These are phyloP conservation scores for Cladorhizidae sp. DNA, from an alignment of 37 sponge, comb jelly and placozoan genomes.

Conservation along the genomic window DNA sequence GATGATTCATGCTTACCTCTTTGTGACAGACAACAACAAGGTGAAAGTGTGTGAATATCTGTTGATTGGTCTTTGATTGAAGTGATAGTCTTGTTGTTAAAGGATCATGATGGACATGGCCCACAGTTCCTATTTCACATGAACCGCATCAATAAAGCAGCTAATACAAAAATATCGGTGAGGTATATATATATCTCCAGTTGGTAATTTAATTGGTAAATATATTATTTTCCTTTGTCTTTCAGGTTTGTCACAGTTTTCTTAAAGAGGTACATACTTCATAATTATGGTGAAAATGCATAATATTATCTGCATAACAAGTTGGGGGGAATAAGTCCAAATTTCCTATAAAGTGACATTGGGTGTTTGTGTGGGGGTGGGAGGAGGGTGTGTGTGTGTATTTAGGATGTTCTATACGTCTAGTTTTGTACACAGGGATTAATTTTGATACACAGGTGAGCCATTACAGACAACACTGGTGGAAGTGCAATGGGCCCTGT, in stretches of 20 bases:
- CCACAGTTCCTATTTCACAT: conserved; percentile 91
- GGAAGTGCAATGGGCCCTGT: conserved; percentile 96
- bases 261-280: conserved; percentile 85
- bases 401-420: not conserved
- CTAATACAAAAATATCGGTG: conserved; percentile 92
- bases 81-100: too few relatives aligned
- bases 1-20: conserved; percentile 98
- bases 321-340: too few relatives aligned
- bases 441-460: conserved; percentile 42
- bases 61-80: not conserved
- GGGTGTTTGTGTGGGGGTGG: too few relatives aligned
- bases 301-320: not conserved
- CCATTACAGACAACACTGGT: conserved; percentile 92
- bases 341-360: too few relatives aligned
- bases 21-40: conserved; percentile 89
- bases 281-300: not conserved
- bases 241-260: conserved; percentile 92
- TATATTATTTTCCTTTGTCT: conserved; percentile 10
- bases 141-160: conserved; percentile 83
- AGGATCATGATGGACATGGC: conserved; percentile 97
- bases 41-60: conserved; percentile 31
- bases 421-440: not conserved
- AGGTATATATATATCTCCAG: conserved; percentile 18
- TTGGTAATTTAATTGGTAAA: not conserved
- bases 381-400: not conserved